Evolutionary conservation across 2,888 invertebrate species (phyloP), one percentile per base, ranked within the genome.

Genomic region (Tryphoninae sp.): DNA sequence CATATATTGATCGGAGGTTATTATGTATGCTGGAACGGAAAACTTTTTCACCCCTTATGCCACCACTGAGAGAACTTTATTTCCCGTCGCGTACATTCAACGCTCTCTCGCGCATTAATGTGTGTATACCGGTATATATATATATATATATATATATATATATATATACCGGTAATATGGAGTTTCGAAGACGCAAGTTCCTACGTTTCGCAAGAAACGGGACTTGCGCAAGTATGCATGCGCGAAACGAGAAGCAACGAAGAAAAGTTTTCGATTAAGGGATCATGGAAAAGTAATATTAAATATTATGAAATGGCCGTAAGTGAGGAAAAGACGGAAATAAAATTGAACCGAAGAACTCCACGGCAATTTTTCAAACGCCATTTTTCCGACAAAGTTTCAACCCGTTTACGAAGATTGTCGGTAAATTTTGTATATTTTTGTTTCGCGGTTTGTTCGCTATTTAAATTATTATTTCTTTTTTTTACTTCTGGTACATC

Each of bases 221-320:
- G 22, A 22, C 7, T n/a, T 8, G 23, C n/a, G 42, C 13, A 13
- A 45, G 13, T 11, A 9, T 65, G 26, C 26, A 58, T 26, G 64
- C 75, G 51, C 51, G 26, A 16, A 55, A n/a, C 33, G 58, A 53
- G 22, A 49, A 79, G 64, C 42, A 19, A 19, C 42, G 19, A 61
- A 45, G 42, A 49, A 59, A 73, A 74, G 23, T 73, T 80, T 80
- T 76, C 49, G 55, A 65, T 78, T 74, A 73, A 68, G 58, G 22
- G 22, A 49, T 77, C 72, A 23, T 73, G 40, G 55, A 61, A 74
- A 62, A 51, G 42, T 73, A 81, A 81, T 81, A 81, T 78, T 78
- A 49, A 78, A 81, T 73, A 69, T 69, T 69, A 51, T 58, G 55
- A 69, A 53, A 74, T 69, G 23, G 40, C 68, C 40, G 45, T 45